Conservation (phyloP, 2,113 vertebrate genomes). For the Toxotes jaculatrix region DNA sequence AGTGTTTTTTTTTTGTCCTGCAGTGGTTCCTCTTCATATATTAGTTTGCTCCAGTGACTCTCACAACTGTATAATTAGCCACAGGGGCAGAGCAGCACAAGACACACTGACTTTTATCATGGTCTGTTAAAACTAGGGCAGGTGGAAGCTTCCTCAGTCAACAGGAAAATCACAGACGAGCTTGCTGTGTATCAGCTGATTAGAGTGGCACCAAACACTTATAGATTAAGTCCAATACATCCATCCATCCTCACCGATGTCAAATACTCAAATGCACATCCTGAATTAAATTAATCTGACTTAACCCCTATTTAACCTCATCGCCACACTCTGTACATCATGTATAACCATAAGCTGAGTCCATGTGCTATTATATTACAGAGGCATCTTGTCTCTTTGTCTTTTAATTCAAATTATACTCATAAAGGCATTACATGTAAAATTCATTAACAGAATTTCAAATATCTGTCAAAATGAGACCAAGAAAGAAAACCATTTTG, state of each 20-base stretch:
- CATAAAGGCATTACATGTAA: neutral
- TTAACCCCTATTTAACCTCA: slow-evolving; percentile 42
- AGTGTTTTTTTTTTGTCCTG: slow-evolving; percentile 45
- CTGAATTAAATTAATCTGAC: slow-evolving; percentile 32
- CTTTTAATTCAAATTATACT: neutral
- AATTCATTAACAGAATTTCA: neutral
- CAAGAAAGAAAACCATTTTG: neutral
- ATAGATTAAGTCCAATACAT: slow-evolving; percentile 31
- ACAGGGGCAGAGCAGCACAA: slow-evolving; percentile 6
- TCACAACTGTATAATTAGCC: slow-evolving; percentile 27
- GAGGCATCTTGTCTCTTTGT: neutral
- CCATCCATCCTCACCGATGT: neutral
- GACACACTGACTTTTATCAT: neutral
- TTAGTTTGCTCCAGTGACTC: slow-evolving; percentile 40
- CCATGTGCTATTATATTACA: slow-evolving; percentile 9
- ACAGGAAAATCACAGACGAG: neutral
- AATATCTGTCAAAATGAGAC: neutral
- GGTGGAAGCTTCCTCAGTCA: slow-evolving; percentile 15
- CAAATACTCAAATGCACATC: slow-evolving; percentile 29
- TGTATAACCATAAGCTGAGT: slow-evolving; percentile 12
- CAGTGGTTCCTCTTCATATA: slow-evolving; percentile 10
- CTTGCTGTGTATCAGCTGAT: slow-evolving; percentile 16
- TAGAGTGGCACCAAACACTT: slow-evolving; percentile 26
- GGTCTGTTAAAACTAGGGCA: slow-evolving; percentile 16
- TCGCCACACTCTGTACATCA: neutral